Percentiles rank a stretch among this genome's conserved stretches.
These are phyloP conservation scores for Galemys pyrenaicus DNA, from an alignment of 2,113 vertebrate genomes.

Conservation along the genomic window DNA sequence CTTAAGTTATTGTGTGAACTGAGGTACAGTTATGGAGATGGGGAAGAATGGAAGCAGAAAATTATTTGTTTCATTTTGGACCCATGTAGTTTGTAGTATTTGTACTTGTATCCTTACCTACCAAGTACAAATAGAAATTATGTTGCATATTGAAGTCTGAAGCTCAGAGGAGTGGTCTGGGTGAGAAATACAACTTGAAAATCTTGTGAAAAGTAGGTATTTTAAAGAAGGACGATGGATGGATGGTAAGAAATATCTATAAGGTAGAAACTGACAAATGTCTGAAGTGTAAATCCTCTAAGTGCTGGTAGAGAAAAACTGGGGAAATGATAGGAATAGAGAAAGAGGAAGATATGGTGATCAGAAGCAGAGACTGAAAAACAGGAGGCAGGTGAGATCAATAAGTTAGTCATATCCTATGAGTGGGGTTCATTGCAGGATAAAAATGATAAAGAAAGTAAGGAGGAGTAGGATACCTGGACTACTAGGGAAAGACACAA, in stretches of 20 bases:
- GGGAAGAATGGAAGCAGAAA: background rate
- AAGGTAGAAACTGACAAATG: background rate
- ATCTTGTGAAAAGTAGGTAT: background rate
- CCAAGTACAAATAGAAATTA: conserved; percentile 16
- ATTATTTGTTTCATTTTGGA: background rate
- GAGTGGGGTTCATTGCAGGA: background rate
- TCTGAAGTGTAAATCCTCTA: background rate
- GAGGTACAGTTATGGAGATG: background rate
- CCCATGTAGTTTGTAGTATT: background rate
- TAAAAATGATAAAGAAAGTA: background rate
- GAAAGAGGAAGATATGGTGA: background rate
- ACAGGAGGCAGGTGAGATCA: background rate
- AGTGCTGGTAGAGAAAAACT: background rate
- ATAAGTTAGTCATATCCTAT: background rate
- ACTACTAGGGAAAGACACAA: background rate
- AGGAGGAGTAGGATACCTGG: background rate
- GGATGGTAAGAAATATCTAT: background rate
- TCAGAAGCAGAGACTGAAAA: background rate
- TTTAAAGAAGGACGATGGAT: conserved; percentile 3
- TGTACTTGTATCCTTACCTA: too few species aligned
- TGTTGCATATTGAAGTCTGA: background rate
- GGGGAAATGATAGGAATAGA: background rate
- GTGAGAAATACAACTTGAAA: background rate
- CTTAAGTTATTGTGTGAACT: background rate
- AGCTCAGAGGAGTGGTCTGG: background rate